Conservation (phyloP, 2,888 invertebrate species). For the Balanococcus diminutus region DNA sequence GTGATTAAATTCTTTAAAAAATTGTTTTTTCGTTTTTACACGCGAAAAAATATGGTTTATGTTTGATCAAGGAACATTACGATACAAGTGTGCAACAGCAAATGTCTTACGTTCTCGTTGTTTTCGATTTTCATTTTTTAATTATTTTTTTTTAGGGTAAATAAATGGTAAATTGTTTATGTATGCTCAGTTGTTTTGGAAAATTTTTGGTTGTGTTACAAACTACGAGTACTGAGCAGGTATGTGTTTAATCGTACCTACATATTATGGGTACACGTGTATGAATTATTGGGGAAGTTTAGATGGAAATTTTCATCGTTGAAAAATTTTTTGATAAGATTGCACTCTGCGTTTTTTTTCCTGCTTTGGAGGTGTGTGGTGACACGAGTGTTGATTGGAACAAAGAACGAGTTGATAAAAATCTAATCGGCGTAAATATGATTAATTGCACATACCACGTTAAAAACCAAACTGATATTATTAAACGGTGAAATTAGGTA, state of each 20-base stretch:
- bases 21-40: neutral
- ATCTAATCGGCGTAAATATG: neutral
- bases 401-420: neutral
- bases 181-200: neutral
- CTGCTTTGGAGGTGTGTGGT: neutral
- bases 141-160: slow-evolving; percentile 16
- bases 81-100: neutral
- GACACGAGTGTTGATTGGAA: neutral
- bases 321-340: neutral
- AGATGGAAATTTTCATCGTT: neutral
- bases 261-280: neutral
- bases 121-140: neutral
- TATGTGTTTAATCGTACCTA: neutral
- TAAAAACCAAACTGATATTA: neutral
- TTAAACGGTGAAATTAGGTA: neutral
- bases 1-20: slow-evolving; percentile 13
- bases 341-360: neutral
- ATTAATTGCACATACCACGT: neutral
- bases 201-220: neutral
- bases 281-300: neutral
- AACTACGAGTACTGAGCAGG: neutral
- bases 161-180: neutral
- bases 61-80: slow-evolving; percentile 9
- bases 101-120: neutral
- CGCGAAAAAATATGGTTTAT: slow-evolving; percentile 13